phyloP scores from a whole-genome alignment of 64 coral and sea anemone species.

The Stichodactyla helianthus region DNA sequence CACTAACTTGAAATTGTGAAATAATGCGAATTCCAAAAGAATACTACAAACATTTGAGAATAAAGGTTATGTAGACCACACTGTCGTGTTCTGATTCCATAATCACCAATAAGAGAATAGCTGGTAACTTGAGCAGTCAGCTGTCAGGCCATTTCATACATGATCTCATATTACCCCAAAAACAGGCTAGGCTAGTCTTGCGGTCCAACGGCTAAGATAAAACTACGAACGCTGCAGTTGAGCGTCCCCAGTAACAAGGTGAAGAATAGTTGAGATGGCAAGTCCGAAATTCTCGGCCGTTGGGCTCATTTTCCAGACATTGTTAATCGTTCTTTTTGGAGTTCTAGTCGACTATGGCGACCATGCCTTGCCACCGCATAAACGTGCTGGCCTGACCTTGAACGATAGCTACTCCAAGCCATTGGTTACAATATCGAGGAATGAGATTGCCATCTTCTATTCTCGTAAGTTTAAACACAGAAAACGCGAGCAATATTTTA shows the following conservation, averaged over 20 bases:
- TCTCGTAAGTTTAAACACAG: constrained; percentile 42
- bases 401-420: neutral
- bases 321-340: constrained; percentile 53
- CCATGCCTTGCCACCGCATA: constrained; percentile 41
- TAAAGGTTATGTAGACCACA: neutral
- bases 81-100: neutral
- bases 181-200: neutral
- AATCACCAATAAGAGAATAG: neutral
- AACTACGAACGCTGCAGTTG: neutral
- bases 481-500: too few species aligned
- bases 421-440: neutral
- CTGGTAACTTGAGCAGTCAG: neutral
- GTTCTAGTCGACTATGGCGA: constrained; percentile 68
- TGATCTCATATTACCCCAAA: neutral
- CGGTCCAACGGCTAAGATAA: neutral
- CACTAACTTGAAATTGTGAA: too few species aligned
- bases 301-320: constrained; percentile 24
- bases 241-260: neutral
- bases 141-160: neutral
- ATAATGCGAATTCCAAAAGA: too few species aligned
- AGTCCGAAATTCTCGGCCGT: constrained; percentile 45
- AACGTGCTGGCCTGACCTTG: neutral
- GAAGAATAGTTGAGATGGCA: neutral
- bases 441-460: constrained; percentile 63
- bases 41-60: too few species aligned